Conservation (phyloP, 1,140 invertebrate species). For the Drosophila kikkawai region DNA sequence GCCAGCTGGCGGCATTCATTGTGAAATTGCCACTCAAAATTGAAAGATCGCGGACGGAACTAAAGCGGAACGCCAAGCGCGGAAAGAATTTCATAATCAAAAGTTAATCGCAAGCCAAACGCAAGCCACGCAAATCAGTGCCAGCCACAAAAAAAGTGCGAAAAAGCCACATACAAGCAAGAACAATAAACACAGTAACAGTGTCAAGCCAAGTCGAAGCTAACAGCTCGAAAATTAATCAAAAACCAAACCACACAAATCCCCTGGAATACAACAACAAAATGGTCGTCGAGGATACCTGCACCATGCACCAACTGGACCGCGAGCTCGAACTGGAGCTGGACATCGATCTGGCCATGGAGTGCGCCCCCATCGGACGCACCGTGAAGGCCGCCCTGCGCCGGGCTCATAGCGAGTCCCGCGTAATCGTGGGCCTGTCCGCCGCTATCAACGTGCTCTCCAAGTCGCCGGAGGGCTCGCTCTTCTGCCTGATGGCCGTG, state of each 20-base stretch:
- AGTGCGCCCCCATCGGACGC: conserved; percentile 85
- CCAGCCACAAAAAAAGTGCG: conserved; percentile 57
- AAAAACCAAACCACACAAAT: conserved; percentile 30
- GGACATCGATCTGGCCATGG: conserved; percentile 53
- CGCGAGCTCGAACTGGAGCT: conserved; percentile 38
- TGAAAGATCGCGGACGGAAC: conserved; percentile 73
- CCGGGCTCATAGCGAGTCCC: conserved; percentile 87
- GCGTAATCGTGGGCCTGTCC: conserved; percentile 87
- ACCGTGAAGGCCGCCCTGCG: conserved; percentile 87
- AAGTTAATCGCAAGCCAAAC: conserved; percentile 73
- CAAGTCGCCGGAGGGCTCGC: conserved; percentile 87
- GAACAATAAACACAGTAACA: conserved; percentile 13
- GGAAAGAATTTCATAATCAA: conserved; percentile 84
- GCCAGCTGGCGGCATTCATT: conserved; percentile 72
- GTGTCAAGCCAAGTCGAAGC: conserved; percentile 59
- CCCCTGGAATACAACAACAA: conserved; percentile 48
- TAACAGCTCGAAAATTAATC: conserved; percentile 42
- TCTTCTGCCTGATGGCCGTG: conserved; percentile 88
- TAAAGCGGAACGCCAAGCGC: conserved; percentile 65
- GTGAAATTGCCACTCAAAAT: conserved; percentile 85
- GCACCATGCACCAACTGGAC: conserved; percentile 65
- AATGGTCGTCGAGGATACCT: conserved; percentile 81
- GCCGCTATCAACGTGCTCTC: conserved; percentile 88
- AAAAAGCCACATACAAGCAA: conserved; percentile 18
- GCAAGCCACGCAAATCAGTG: conserved; percentile 53